These are phyloP conservation scores for Tiaroga cobitis DNA, from an alignment of 2,797 vertebrate species.

Conservation along the genomic window DNA sequence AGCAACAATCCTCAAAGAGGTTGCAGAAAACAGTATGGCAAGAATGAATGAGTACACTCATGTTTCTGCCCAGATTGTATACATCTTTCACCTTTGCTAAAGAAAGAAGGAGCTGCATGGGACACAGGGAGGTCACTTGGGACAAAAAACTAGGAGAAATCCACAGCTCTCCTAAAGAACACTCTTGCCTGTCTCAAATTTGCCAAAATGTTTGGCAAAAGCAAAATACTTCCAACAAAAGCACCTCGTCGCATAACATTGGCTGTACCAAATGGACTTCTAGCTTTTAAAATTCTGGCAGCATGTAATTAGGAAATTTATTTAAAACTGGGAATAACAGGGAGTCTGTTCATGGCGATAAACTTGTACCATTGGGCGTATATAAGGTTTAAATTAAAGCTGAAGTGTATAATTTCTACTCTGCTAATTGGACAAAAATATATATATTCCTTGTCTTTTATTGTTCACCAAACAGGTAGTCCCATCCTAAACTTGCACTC, in stretches of 20 bases:
- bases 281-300: not conserved
- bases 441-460: not conserved
- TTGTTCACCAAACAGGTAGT: not conserved
- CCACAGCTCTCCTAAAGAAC: not conserved
- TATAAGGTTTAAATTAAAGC: not conserved
- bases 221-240: not conserved
- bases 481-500: not conserved
- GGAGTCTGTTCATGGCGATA: not conserved
- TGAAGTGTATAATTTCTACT: not conserved
- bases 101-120: not conserved
- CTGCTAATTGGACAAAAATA: not conserved
- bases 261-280: conserved; percentile 3
- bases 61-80: not conserved
- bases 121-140: not conserved
- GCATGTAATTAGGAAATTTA: not conserved
- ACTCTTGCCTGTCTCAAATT: not conserved
- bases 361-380: not conserved
- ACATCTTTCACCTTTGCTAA: not conserved
- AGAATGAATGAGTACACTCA: not conserved
- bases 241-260: not conserved
- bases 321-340: not conserved
- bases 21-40: not conserved
- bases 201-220: conserved; percentile 1
- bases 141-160: not conserved
- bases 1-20: not conserved